Percentiles rank a stretch among this genome's conserved stretches.
phyloP scores from a whole-genome alignment of 2,797 vertebrate species.

The Cetoscarus ocellatus region DNA sequence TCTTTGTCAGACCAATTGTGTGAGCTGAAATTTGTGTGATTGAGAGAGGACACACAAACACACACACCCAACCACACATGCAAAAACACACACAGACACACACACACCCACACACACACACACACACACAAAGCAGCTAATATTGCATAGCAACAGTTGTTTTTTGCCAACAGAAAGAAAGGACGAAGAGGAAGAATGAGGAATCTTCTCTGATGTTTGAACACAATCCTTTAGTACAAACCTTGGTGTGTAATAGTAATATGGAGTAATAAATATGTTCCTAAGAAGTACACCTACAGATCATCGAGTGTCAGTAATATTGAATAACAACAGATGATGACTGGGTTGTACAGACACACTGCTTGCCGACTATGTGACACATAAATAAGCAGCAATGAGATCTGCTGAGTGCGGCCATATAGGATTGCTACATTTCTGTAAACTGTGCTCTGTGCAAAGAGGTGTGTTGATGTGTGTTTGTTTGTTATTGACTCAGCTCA shows the following conservation, averaged over 20 bases:
- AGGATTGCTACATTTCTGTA: neutral
- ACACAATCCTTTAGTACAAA: no score
- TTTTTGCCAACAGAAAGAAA: neutral
- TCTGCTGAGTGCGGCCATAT: neutral
- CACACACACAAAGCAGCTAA: neutral
- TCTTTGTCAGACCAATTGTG: conserved; percentile 15
- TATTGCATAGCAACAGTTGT: neutral
- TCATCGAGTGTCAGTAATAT: conserved; percentile 7
- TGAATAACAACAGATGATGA: conserved; percentile 13
- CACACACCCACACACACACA: neutral
- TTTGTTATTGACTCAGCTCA: conserved; percentile 7
- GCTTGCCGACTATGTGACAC: neutral
- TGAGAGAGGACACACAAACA: conserved; percentile 8
- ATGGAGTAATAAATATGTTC: conserved; percentile 16
- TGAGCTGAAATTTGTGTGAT: conserved; percentile 2
- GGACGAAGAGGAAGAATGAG: no score
- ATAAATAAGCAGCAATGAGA: neutral
- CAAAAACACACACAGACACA: no score
- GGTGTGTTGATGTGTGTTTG: neutral
- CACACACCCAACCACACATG: neutral
- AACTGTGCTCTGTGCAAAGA: neutral
- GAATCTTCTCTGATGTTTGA: no score
- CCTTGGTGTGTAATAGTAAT: neutral
- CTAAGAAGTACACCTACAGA: conserved; percentile 4
- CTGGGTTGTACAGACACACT: conserved; percentile 3